Conservation (phyloP, 92 coral and sea anemone species). For the Epizoanthus scotinus region DNA sequence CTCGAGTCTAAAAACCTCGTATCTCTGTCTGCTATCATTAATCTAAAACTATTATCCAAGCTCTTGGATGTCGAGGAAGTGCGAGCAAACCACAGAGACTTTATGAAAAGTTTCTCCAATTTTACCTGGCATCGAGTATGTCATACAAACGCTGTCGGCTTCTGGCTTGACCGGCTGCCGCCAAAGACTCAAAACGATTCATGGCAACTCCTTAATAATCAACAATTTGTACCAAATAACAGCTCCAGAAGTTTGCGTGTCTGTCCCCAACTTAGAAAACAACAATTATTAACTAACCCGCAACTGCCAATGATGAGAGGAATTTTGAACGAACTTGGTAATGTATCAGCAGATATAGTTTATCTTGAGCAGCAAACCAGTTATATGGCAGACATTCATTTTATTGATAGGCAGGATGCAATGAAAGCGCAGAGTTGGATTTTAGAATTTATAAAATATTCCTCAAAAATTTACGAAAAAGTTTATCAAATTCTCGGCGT, state of each 20-base stretch:
- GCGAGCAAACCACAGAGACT: slow-evolving; percentile 53
- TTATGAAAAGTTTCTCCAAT: slow-evolving; percentile 38
- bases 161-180: slow-evolving; percentile 66
- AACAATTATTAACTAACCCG: neutral
- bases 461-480: slow-evolving; percentile 38
- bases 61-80: slow-evolving; percentile 56
- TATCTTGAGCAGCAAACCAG: slow-evolving; percentile 60
- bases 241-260: slow-evolving; percentile 55
- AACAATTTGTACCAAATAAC: slow-evolving; percentile 19
- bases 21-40: slow-evolving; percentile 59
- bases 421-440: slow-evolving; percentile 47
- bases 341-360: slow-evolving; percentile 47
- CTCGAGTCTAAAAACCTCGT: slow-evolving; percentile 53
- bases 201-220: slow-evolving; percentile 14
- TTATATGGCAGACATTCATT: slow-evolving; percentile 48
- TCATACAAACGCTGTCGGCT: slow-evolving; percentile 52
- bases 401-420: slow-evolving; percentile 35
- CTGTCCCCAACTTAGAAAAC: slow-evolving; percentile 33
- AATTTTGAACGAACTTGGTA: slow-evolving; percentile 49
- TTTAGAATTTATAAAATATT: slow-evolving; percentile 25
- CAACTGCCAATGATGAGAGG: slow-evolving; percentile 40
- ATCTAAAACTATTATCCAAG: slow-evolving; percentile 48
- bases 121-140: slow-evolving; percentile 63
- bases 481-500: slow-evolving; percentile 38
- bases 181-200: slow-evolving; percentile 18